Base-by-base conservation (phyloP, 2,888 invertebrate genomes). In the Cataglyphis rosenhaueri region DNA sequence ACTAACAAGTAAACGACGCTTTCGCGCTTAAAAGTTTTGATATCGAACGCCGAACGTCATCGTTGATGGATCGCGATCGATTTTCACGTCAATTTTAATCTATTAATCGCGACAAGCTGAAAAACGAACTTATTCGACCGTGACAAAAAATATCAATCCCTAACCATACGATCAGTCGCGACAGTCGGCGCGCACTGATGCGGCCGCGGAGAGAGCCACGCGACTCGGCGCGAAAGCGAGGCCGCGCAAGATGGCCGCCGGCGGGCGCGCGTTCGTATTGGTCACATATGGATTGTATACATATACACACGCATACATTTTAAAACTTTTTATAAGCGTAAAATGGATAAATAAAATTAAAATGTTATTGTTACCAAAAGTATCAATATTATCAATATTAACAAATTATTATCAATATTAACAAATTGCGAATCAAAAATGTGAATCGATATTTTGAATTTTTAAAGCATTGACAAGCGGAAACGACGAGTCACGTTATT, bases 161-260 rank as follows among this genome's bases (percentile, higher is more conserved):
- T 79, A 35, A 70, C 62, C 75, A 44, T 21, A 73, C 82, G 82
- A 89, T 86, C 91, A 90, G 90, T 91, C 92, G 88, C 92, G 92
- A 87, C 91, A 91, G 91, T 91, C 93, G 90, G 88, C 88, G 92
- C 89, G 87, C 86, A 92, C 93, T 92, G 92, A 87, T 85, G 8
- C 87, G 82, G 84, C 85, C 83, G 84, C 86, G 85, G 85, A 83
- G 84, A 83, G 84, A 84, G 84, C 93, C 93, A 92, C 93, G 92
- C 93, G 93, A 91, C 92, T 91, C 88, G 79, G 90, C 89, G 91
- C 91, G 91, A 92, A 92, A 91, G 92, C 90, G 84, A 88, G 88
- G 86, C 91, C 92, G 93, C 91, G 92, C 93, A 93, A 93, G 91
- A 93, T 93, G 93, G 93, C 92, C 87, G 88, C 90, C 88, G 82